Percentiles rank a stretch among this genome's conserved stretches.
These are phyloP conservation scores for Pocillopora damicornis DNA, from an alignment of 64 coral and sea anemone species.

Conservation along the genomic window DNA sequence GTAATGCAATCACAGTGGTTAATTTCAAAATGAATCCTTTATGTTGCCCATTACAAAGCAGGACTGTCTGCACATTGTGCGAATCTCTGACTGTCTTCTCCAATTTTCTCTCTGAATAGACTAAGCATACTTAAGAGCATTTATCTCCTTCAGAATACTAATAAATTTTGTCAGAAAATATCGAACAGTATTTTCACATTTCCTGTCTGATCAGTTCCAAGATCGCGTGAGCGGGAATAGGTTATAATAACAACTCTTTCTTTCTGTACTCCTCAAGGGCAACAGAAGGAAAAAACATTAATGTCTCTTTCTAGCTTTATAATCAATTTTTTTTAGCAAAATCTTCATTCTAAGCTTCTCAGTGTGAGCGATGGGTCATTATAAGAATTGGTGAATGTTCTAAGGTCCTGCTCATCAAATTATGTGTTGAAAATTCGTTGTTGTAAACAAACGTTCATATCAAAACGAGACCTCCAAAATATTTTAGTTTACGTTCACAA, in stretches of 20 bases:
- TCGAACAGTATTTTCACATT: not conserved
- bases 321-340: not conserved
- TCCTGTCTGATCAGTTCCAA: not conserved
- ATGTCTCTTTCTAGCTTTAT: not conserved
- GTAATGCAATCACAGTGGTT: conserved; percentile 23
- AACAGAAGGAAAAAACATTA: not conserved
- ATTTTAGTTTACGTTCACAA: not conserved
- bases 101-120: not conserved
- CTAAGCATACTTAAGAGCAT: not conserved
- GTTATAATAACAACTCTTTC: not conserved
- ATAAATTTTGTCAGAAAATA: not conserved
- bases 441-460: not conserved
- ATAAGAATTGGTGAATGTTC: not conserved
- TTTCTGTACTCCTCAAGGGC: not conserved
- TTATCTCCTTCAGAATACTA: not conserved
- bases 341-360: not conserved
- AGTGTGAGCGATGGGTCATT: not conserved
- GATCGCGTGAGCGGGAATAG: conserved; percentile 13
- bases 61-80: not conserved
- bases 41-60: not conserved
- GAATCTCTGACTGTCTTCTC: not conserved
- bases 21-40: not conserved
- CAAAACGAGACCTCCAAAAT: not conserved
- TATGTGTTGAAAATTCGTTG: not conserved
- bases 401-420: not conserved